phyloP scores from a whole-genome alignment of 2,888 invertebrate genomes.

The Nephrotoma appendiculata region DNA sequence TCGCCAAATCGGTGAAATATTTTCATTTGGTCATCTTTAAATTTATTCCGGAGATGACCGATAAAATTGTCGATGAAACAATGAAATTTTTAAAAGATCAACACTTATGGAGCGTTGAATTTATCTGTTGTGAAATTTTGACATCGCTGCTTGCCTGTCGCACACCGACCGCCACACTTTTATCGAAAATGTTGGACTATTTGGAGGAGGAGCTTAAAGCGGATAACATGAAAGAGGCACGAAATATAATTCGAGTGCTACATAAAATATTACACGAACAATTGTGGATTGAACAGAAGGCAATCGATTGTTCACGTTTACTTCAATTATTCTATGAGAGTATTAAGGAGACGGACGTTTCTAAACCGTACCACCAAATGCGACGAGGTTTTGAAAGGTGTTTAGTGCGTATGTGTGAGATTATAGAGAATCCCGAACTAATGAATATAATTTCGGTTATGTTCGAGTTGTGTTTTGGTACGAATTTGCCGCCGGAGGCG shows the following conservation, averaged over 20 bases:
- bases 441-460: constrained; percentile 35
- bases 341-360: constrained; percentile 19
- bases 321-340: constrained; percentile 36
- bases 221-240: constrained; percentile 27
- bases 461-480: constrained; percentile 36
- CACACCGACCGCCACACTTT: constrained; percentile 17
- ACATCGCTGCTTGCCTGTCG: constrained; percentile 20
- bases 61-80: constrained; percentile 25
- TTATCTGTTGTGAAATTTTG: constrained; percentile 26
- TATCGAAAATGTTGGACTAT: constrained; percentile 17
- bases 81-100: constrained; percentile 28
- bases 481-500: constrained; percentile 30
- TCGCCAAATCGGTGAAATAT: neutral
- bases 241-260: constrained; percentile 35
- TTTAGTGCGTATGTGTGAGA: constrained; percentile 36
- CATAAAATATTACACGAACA: constrained; percentile 35
- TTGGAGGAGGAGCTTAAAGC: constrained; percentile 8
- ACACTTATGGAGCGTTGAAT: constrained; percentile 31
- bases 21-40: constrained; percentile 8
- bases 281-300: constrained; percentile 34
- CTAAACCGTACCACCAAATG: constrained; percentile 26
- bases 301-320: constrained; percentile 31
- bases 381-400: constrained; percentile 40
- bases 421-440: constrained; percentile 34
- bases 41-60: constrained; percentile 18